phyloP scores from a whole-genome alignment of 2,113 vertebrate genomes.

The Ailurus styani region DNA sequence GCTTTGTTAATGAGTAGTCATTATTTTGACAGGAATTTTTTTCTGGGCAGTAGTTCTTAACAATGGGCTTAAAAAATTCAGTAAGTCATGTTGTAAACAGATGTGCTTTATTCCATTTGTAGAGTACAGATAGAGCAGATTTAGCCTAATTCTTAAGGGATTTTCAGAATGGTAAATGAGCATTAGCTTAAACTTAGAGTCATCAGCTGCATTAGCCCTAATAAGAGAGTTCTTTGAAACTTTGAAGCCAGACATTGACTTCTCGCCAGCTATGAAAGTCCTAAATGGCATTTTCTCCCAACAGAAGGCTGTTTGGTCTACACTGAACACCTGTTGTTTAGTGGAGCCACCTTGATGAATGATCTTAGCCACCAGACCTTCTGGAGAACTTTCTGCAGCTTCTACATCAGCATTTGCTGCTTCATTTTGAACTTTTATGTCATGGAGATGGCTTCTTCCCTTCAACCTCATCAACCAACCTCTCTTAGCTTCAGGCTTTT shows the following conservation, averaged over 20 bases:
- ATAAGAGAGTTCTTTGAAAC: neutral
- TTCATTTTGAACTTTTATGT: neutral
- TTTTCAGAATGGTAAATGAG: neutral
- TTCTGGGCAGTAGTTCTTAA: neutral
- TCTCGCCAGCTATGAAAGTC: neutral
- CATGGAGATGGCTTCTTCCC: neutral
- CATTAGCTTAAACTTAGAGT: neutral
- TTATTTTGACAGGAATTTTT: neutral
- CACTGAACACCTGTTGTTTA: neutral
- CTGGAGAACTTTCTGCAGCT: neutral
- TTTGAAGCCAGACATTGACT: neutral
- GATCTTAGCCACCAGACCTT: neutral
- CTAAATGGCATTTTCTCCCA: neutral
- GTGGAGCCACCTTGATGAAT: neutral
- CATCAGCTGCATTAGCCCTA: neutral
- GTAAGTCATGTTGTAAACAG: neutral
- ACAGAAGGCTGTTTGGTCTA: neutral
- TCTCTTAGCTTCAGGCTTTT: neutral
- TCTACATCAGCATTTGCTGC: neutral
- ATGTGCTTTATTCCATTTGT: neutral
- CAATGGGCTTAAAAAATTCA: neutral
- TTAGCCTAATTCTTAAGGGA: neutral
- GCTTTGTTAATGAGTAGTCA: neutral
- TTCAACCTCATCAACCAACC: neutral
- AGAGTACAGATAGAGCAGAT: neutral